A percentile compares a stretch with the other conserved stretches of the same genome.
phyloP scores from a whole-genome alignment of 2,888 invertebrate species.

The Anodontia alba region DNA sequence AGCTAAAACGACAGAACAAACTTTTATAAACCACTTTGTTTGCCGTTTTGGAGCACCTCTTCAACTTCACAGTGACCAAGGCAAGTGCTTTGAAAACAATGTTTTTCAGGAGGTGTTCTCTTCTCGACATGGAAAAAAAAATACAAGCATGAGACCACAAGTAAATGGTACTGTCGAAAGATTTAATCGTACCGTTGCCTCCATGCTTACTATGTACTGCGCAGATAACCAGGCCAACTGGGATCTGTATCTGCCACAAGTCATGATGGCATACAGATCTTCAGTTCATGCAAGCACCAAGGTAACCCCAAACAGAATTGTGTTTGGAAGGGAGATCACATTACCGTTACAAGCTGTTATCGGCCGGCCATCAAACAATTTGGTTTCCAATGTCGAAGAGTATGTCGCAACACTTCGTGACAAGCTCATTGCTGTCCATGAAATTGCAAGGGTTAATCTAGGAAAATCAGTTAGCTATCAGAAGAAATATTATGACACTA shows the following conservation, averaged over 20 bases:
- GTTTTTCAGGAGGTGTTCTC: conserved; percentile 41
- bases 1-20: conserved; percentile 22
- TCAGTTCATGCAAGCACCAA: conserved; percentile 38
- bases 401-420: background rate
- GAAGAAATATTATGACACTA: conserved; percentile 39
- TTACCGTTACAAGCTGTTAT: conserved; percentile 44
- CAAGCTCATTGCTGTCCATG: background rate
- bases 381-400: background rate
- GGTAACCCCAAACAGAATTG: conserved; percentile 52
- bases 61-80: conserved; percentile 45
- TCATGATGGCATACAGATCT: conserved; percentile 56
- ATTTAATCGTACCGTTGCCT: conserved; percentile 46
- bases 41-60: conserved; percentile 39
- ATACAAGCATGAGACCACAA: conserved; percentile 36
- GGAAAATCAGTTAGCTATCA: background rate
- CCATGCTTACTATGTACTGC: conserved; percentile 36
- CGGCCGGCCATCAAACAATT: background rate
- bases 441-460: background rate
- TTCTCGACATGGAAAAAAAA: conserved; percentile 43
- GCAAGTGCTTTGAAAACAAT: conserved; percentile 37
- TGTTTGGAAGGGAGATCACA: conserved; percentile 39
- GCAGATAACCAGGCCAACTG: conserved; percentile 32
- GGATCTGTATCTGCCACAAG: conserved; percentile 47
- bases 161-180: conserved; percentile 49
- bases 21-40: conserved; percentile 33